Percentiles rank a stretch among this genome's conserved stretches.
phyloP scores from a whole-genome alignment of 2,888 invertebrate species.

The Melanotus villosus region DNA sequence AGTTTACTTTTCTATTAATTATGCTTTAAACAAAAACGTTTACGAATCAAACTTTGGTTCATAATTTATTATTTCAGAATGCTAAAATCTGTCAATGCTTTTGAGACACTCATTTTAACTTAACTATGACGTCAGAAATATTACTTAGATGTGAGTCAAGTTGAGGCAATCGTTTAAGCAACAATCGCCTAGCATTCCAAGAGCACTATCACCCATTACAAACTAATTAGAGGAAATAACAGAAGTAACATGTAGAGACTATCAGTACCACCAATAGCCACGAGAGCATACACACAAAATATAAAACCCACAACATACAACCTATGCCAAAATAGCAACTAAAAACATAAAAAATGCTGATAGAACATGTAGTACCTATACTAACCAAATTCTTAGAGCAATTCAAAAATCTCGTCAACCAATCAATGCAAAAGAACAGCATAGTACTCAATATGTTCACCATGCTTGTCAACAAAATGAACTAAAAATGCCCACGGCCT shows the following conservation, averaged over 20 bases:
- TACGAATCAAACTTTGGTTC: no score
- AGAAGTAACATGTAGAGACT: neutral
- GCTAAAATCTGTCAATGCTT: no score
- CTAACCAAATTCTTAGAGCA: slow-evolving; percentile 4
- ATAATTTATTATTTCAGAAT: no score
- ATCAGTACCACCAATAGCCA: slow-evolving; percentile 3
- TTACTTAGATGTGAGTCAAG: no score
- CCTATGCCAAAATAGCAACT: neutral
- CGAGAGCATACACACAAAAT: neutral
- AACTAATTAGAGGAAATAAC: neutral
- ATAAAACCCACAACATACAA: slow-evolving; percentile 6
- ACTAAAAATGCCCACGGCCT: slow-evolving; percentile 1
- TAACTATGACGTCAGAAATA: no score
- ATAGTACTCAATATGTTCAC: slow-evolving; percentile 1
- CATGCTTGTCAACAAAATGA: slow-evolving; percentile 7
- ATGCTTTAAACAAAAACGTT: no score
- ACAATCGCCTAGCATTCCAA: no score
- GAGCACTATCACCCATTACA: no score
- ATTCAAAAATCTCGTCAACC: neutral
- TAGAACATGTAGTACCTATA: neutral
- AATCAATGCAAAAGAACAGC: neutral
- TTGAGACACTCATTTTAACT: no score
- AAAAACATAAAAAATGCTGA: neutral
- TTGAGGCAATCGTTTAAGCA: no score
- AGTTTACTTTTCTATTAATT: no score